Evolutionary conservation across 2,888 invertebrate species (phyloP).

Genomic region (Harpalus rufipes): DNA sequence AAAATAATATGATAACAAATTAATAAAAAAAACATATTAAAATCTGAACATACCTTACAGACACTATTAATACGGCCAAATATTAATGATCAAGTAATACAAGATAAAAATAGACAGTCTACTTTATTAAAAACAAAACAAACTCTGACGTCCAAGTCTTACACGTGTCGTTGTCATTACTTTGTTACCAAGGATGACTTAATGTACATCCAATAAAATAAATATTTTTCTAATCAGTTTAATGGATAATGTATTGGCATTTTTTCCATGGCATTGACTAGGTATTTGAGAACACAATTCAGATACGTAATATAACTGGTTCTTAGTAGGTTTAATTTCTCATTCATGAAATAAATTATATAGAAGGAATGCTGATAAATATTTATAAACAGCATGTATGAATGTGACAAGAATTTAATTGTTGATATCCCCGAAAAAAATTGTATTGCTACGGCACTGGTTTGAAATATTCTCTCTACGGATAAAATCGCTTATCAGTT

Average conservation of each 20-base stretch:
- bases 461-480: not conserved
- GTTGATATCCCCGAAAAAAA: not conserved
- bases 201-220: constrained; percentile 7
- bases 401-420: not conserved
- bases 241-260: not conserved
- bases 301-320: constrained; percentile 28
- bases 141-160: constrained; percentile 13
- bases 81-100: constrained; percentile 18
- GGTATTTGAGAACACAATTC: not conserved
- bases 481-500: not conserved
- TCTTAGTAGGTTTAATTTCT: not conserved
- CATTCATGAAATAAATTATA: not conserved
- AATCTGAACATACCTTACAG: not conserved
- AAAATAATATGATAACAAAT: too few species aligned
- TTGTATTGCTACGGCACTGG: not conserved
- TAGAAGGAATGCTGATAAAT: not conserved
- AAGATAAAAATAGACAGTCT: constrained; percentile 25
- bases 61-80: not conserved
- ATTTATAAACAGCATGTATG: not conserved
- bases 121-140: constrained; percentile 41
- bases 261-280: constrained; percentile 10
- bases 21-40: too few species aligned
- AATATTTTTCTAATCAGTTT: constrained; percentile 16
- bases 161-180: constrained; percentile 15
- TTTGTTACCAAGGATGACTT: constrained; percentile 25